Evolutionary conservation across 2,113 vertebrate genomes (phyloP).

Genomic region (Corythoichthys haematopterus): DNA sequence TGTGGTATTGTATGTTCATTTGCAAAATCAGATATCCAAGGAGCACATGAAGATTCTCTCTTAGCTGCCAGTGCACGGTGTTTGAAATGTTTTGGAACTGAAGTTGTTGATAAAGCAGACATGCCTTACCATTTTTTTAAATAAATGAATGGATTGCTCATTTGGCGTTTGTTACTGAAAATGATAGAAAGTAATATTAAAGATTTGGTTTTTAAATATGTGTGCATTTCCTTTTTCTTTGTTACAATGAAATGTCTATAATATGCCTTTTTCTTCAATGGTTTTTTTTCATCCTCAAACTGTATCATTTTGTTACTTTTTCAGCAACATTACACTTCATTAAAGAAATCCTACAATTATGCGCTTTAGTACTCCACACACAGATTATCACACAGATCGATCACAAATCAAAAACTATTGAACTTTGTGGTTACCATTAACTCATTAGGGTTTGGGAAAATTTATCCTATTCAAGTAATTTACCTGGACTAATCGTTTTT

Average conservation of each 20-base stretch:
- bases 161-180: constrained; percentile 77
- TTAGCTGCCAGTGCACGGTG: constrained; percentile 53
- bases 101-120: constrained; percentile 64
- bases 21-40: constrained; percentile 42
- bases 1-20: constrained; percentile 54
- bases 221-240: constrained; percentile 6
- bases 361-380: background rate
- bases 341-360: background rate
- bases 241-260: background rate
- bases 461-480: no score
- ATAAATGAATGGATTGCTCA: constrained; percentile 71
- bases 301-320: no score
- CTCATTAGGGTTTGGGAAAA: background rate
- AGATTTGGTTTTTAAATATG: constrained; percentile 63
- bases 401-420: background rate
- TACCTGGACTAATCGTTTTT: no score
- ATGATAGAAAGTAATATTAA: constrained; percentile 71
- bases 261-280: background rate
- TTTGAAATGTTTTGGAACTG: constrained; percentile 49
- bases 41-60: constrained; percentile 44
- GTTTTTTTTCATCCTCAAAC: no score
- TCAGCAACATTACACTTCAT: no score
- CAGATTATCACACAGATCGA: background rate
- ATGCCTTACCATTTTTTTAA: constrained; percentile 77
- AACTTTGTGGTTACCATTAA: background rate